Percentiles rank a stretch among this genome's conserved stretches.
Evolutionary conservation across 2,888 invertebrate species (phyloP).

Genomic region (Epiblema foenella): DNA sequence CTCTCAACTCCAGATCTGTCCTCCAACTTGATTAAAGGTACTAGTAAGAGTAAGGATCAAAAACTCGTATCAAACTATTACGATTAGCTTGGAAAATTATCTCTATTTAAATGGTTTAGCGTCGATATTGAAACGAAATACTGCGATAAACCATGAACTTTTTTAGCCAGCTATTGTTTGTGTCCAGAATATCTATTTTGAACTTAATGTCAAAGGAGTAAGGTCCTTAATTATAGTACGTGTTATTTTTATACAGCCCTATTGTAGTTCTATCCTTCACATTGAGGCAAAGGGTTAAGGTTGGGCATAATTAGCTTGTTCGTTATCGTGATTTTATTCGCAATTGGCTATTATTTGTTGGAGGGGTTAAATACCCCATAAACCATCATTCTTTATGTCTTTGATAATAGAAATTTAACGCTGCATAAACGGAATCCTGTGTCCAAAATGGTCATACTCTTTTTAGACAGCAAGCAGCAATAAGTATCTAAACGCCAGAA

Average conservation of each 20-base stretch:
- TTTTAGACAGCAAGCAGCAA: too few relatives aligned
- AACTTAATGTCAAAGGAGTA: neutral
- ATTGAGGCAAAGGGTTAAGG: slow-evolving; percentile 58
- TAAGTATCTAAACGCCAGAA: too few relatives aligned
- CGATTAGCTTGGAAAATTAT: slow-evolving; percentile 15
- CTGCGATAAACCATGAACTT: neutral
- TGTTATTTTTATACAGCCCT: slow-evolving; percentile 48
- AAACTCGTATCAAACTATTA: neutral
- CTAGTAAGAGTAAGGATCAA: neutral
- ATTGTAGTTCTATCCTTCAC: slow-evolving; percentile 69
- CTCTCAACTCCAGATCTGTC: slow-evolving; percentile 57
- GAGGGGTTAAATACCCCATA: slow-evolving; percentile 49
- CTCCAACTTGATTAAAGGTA: slow-evolving; percentile 58
- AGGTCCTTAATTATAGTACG: slow-evolving; percentile 19
- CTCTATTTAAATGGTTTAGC: slow-evolving; percentile 31
- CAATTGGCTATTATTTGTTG: slow-evolving; percentile 50
- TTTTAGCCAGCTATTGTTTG: neutral
- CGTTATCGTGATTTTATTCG: slow-evolving; percentile 69
- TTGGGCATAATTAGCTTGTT: slow-evolving; percentile 75
- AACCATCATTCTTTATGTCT: neutral
- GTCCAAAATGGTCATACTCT: too few relatives aligned
- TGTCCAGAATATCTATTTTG: slow-evolving; percentile 7
- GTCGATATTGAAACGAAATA: neutral
- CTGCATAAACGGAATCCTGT: too few relatives aligned
- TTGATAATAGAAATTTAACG: too few relatives aligned